A percentile compares a stretch with the other conserved stretches of the same genome.
Conservation (phyloP, 2,888 invertebrate genomes). For the Leptinotarsa rubiginosa region DNA sequence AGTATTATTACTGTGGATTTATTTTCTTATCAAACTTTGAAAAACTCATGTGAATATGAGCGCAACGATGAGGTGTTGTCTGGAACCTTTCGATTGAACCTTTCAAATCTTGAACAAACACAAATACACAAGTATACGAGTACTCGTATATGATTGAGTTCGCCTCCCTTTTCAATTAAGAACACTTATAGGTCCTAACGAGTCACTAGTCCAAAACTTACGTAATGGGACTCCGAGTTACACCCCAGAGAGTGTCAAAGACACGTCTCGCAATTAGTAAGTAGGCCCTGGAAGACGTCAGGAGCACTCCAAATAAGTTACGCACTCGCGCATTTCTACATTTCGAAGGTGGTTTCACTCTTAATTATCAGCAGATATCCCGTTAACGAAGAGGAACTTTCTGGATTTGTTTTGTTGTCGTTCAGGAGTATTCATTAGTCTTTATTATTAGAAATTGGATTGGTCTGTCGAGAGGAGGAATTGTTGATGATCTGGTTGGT, state of each 20-base stretch:
- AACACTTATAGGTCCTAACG: constrained; percentile 29
- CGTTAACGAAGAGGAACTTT: constrained; percentile 55
- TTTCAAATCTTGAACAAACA: background rate
- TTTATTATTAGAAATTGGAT: constrained; percentile 44
- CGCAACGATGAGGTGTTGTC: background rate
- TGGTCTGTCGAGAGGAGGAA: constrained; percentile 26
- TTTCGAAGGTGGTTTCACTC: constrained; percentile 45
- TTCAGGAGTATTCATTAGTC: constrained; percentile 49
- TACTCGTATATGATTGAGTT: background rate
- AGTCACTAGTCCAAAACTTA: constrained; percentile 39
- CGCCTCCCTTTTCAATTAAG: constrained; percentile 28
- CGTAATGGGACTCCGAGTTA: constrained; percentile 34
- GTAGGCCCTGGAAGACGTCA: constrained; percentile 50
- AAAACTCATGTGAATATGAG: too few species aligned
- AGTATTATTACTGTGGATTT: too few species aligned
- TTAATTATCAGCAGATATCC: constrained; percentile 57
- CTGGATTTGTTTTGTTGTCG: constrained; percentile 39
- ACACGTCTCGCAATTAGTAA: constrained; percentile 56
- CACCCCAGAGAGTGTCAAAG: constrained; percentile 50
- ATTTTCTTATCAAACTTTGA: too few species aligned
- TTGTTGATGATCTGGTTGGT: constrained; percentile 1
- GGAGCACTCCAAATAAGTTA: constrained; percentile 50
- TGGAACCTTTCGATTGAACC: background rate
- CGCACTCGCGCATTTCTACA: constrained; percentile 49
- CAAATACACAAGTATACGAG: background rate